Conservation (phyloP, 2,113 vertebrate genomes). For the Leiothrix lutea region DNA sequence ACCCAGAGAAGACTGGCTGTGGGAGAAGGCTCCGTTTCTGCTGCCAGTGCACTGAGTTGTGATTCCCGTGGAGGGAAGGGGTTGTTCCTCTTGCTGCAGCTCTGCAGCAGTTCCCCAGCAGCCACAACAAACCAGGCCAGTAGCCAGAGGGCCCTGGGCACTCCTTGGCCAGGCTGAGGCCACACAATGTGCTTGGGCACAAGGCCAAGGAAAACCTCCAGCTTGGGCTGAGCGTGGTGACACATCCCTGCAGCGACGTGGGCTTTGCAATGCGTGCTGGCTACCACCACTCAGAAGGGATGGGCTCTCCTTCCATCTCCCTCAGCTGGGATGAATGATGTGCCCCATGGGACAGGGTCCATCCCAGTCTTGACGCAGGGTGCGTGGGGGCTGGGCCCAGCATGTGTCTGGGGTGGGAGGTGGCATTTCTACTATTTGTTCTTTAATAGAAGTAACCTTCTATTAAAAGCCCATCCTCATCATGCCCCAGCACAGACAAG, state of each 20-base stretch:
- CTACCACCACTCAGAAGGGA: neutral
- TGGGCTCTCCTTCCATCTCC: neutral
- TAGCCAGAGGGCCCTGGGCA: neutral
- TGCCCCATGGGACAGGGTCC: neutral
- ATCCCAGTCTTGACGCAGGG: neutral
- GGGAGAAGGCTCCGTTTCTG: neutral
- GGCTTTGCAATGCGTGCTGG: neutral
- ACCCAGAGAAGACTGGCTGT: neutral
- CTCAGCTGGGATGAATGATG: neutral
- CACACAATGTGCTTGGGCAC: neutral
- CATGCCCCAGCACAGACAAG: neutral
- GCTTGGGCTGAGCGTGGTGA: neutral
- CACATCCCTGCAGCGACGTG: neutral
- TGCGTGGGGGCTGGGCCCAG: accelerated
- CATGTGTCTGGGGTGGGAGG: neutral
- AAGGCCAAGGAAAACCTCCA: slow-evolving; percentile 30
- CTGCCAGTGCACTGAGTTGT: accelerated
- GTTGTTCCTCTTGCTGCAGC: neutral
- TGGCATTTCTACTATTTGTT: slow-evolving; percentile 10
- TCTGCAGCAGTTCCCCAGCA: neutral
- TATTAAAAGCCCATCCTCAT: slow-evolving; percentile 37
- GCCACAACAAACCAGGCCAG: neutral
- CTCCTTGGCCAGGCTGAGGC: neutral
- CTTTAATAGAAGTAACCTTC: neutral
- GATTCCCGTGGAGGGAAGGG: neutral